These are phyloP conservation scores for Resseliella maxima DNA, from an alignment of 2,888 invertebrate genomes.

Conservation along the genomic window DNA sequence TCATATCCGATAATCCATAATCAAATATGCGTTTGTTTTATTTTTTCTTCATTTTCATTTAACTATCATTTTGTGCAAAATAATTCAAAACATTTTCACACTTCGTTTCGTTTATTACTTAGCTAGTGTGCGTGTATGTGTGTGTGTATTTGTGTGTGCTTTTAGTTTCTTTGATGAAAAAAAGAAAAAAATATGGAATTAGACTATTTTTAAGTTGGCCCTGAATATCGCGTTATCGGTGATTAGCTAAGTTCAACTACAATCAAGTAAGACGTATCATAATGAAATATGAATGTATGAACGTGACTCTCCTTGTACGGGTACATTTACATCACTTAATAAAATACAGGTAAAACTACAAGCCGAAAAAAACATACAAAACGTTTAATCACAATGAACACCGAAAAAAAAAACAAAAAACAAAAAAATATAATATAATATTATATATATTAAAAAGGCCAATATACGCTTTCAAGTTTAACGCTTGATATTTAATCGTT, in stretches of 20 bases:
- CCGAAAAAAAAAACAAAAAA: neutral
- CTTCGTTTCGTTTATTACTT: no score
- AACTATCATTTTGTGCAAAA: no score
- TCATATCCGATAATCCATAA: no score
- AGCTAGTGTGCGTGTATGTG: no score
- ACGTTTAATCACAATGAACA: slow-evolving; percentile 6
- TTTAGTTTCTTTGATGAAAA: neutral
- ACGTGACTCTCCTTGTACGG: slow-evolving; percentile 42
- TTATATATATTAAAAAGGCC: neutral
- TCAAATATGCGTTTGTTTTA: no score
- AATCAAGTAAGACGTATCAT: neutral
- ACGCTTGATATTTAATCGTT: neutral
- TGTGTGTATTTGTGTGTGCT: neutral
- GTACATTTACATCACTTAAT: slow-evolving; percentile 31
- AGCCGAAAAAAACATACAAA: neutral
- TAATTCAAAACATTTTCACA: no score
- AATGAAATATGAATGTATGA: neutral
- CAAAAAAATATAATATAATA: no score
- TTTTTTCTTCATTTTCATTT: no score
- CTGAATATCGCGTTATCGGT: neutral
- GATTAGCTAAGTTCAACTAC: neutral
- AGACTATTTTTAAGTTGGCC: slow-evolving; percentile 13
- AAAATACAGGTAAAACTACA: slow-evolving; percentile 39
- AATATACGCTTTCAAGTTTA: slow-evolving; percentile 53
- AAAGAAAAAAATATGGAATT: neutral